These are phyloP conservation scores for Falco biarmicus DNA, from an alignment of 2,797 vertebrate genomes.

Conservation along the genomic window DNA sequence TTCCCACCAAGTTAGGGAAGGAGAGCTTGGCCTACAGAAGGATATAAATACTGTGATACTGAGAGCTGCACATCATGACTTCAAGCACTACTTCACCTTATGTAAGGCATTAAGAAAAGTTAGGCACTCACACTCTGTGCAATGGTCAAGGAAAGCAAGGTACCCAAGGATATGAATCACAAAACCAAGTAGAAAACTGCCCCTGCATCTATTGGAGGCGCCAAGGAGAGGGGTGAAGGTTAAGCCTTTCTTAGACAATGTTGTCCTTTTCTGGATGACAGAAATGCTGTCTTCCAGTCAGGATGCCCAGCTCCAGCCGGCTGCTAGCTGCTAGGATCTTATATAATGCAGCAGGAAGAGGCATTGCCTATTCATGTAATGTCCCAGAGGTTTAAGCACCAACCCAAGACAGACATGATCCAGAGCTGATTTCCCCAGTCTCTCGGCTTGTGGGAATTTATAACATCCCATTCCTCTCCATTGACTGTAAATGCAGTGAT, in stretches of 20 bases:
- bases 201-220: not conserved
- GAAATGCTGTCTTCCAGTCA: not conserved
- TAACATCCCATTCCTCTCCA: not conserved
- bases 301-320: not conserved
- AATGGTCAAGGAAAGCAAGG: not conserved
- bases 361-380: not conserved
- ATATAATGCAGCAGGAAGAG: conserved; percentile 13
- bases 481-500: not conserved
- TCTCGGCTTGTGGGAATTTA: not conserved
- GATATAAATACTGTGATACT: not conserved
- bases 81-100: not conserved
- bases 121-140: not conserved
- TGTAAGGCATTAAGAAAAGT: not conserved
- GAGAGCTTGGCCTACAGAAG: not conserved
- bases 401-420: not conserved
- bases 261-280: not conserved
- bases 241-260: not conserved
- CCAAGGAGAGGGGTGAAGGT: not conserved
- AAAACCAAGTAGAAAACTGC: not conserved
- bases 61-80: not conserved
- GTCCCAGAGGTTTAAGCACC: not conserved
- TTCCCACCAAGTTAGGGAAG: not conserved
- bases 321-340: not conserved
- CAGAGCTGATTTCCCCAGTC: not conserved
- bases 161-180: not conserved